Conservation (phyloP, 2,888 invertebrate species). For the Parthenolecanium corni region DNA sequence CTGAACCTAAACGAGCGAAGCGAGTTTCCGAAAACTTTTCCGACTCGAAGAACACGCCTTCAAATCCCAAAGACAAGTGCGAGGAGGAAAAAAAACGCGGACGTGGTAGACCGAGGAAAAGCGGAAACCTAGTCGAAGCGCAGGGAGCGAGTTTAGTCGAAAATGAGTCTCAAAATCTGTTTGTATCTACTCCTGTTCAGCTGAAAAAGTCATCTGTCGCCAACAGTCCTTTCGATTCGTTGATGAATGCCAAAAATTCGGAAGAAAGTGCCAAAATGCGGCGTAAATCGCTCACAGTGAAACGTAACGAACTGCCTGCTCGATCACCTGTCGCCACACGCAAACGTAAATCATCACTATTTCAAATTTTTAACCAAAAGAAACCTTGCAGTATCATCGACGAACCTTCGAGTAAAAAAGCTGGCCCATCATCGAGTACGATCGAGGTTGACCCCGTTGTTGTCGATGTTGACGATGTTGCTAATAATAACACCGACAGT, state of each 20-base stretch:
- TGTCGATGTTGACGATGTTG: background rate
- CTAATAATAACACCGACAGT: background rate
- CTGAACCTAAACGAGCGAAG: background rate
- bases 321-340: background rate
- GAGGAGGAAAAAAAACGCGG: background rate
- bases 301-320: background rate
- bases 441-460: background rate
- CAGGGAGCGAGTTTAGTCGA: background rate
- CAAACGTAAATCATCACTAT: background rate
- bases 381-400: background rate
- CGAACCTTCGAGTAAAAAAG: background rate
- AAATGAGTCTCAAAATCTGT: conserved; percentile 1
- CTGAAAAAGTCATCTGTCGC: too few relatives aligned
- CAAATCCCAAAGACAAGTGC: background rate
- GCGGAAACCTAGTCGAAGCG: background rate
- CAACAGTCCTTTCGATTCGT: background rate
- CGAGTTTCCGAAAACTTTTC: background rate
- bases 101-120: background rate
- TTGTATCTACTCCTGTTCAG: background rate
- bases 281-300: background rate
- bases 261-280: background rate
- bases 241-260: background rate
- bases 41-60: background rate
- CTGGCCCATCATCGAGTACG: background rate
- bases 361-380: background rate